Conservation (phyloP, 2,797 vertebrate genomes). For the Lagorchestes hirsutus region DNA sequence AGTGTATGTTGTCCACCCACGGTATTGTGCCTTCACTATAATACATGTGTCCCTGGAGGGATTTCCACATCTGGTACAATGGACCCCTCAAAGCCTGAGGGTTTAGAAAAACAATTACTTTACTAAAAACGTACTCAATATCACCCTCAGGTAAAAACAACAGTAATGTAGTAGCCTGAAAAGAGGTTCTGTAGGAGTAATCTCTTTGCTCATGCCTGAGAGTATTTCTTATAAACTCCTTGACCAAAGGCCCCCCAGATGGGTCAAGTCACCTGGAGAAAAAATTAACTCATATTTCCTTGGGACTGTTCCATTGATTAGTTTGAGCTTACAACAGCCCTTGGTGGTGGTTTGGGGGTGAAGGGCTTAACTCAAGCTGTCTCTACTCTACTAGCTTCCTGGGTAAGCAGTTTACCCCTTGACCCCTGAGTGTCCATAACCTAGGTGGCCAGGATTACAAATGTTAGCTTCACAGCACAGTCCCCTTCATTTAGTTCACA, state of each 20-base stretch:
- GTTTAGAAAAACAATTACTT: background rate
- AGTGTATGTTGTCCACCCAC: background rate
- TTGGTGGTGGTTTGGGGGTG: background rate
- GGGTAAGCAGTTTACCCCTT: background rate
- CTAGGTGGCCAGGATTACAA: background rate
- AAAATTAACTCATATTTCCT: background rate
- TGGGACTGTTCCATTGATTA: background rate
- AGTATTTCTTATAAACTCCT: background rate
- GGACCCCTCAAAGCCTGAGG: background rate
- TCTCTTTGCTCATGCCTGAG: background rate
- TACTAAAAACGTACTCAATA: background rate
- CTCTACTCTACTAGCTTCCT: background rate
- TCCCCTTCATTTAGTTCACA: background rate
- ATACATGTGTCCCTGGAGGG: background rate
- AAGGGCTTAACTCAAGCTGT: background rate
- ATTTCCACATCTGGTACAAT: background rate
- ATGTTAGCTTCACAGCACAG: background rate
- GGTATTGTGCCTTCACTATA: background rate
- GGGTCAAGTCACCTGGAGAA: background rate
- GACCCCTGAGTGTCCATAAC: background rate
- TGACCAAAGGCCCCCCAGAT: background rate
- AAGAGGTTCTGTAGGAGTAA: background rate
- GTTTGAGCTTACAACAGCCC: background rate
- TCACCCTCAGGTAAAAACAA: background rate
- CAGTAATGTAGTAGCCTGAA: background rate